These are phyloP conservation scores for Datnioides undecimradiatus DNA, from an alignment of 2,113 vertebrate genomes.

Conservation along the genomic window DNA sequence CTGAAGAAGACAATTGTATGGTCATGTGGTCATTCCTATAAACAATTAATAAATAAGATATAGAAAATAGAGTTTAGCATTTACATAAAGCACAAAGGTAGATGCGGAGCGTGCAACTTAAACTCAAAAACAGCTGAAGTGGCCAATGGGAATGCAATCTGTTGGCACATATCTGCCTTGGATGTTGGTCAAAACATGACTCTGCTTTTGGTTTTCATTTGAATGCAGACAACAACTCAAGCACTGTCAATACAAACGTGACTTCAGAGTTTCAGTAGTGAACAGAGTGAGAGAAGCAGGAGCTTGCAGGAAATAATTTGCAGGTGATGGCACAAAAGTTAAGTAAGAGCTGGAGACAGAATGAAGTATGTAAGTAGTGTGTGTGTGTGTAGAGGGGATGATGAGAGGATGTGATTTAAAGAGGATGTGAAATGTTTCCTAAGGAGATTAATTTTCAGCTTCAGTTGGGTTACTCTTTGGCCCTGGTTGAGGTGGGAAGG, in stretches of 20 bases:
- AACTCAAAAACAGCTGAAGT: background rate
- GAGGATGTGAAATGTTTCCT: constrained; percentile 54
- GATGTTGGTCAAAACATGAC: background rate
- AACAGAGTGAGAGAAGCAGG: background rate
- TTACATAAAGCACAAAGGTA: background rate
- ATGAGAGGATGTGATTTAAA: constrained; percentile 48
- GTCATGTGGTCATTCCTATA: background rate
- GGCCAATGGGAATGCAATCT: background rate
- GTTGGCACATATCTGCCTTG: background rate
- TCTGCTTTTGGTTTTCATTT: background rate
- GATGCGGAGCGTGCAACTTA: background rate
- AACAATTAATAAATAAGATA: constrained; percentile 11
- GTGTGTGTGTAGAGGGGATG: background rate
- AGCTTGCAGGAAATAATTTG: background rate
- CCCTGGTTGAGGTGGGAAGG: constrained; percentile 51
- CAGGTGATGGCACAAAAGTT: background rate
- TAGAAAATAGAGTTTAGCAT: background rate
- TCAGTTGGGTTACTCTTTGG: constrained; percentile 43
- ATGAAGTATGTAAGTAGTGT: constrained; percentile 4
- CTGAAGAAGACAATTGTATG: background rate
- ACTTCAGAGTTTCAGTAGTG: background rate
- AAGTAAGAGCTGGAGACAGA: constrained; percentile 6
- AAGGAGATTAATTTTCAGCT: constrained; percentile 61
- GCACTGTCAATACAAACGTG: background rate
- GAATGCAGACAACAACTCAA: background rate